A percentile compares a stretch with the other conserved stretches of the same genome.
Conservation (phyloP, 1,140 invertebrate species). For the Geopemphigus sp. region DNA sequence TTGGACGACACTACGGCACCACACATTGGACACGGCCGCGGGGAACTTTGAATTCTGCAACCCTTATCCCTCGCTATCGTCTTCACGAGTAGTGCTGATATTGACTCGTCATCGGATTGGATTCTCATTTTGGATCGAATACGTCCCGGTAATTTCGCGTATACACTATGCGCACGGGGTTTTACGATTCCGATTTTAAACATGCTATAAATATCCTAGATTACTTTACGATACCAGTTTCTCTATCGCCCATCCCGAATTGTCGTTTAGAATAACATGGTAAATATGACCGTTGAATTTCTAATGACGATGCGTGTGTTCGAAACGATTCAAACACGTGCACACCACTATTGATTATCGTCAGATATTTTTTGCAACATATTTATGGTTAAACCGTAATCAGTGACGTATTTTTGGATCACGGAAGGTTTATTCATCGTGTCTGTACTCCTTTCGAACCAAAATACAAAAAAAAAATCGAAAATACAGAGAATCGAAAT, state of each 20-base stretch:
- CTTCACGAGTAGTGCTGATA: too few relatives aligned
- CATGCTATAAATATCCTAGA: background rate
- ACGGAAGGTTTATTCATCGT: too few relatives aligned
- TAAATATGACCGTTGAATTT: background rate
- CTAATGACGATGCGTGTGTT: background rate
- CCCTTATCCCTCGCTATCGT: background rate
- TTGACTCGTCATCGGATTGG: background rate
- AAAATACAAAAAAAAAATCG: too few relatives aligned
- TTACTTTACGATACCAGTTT: constrained; percentile 4
- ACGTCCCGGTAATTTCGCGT: constrained; percentile 35
- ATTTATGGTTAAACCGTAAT: too few relatives aligned
- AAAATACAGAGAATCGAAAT: too few relatives aligned
- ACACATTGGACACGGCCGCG: constrained; percentile 1
- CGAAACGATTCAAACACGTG: too few relatives aligned
- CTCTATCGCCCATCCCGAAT: background rate
- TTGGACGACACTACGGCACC: background rate
- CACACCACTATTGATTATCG: too few relatives aligned
- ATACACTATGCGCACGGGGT: background rate
- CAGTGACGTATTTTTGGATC: too few relatives aligned
- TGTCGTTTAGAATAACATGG: background rate
- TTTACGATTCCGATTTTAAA: constrained; percentile 19
- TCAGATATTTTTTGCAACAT: too few relatives aligned
- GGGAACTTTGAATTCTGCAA: background rate
- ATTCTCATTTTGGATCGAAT: background rate
- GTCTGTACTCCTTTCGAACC: too few relatives aligned